Percentiles rank a stretch among this genome's conserved stretches.
Conservation (phyloP, 2,797 vertebrate genomes). For the Borostomias antarcticus region DNA sequence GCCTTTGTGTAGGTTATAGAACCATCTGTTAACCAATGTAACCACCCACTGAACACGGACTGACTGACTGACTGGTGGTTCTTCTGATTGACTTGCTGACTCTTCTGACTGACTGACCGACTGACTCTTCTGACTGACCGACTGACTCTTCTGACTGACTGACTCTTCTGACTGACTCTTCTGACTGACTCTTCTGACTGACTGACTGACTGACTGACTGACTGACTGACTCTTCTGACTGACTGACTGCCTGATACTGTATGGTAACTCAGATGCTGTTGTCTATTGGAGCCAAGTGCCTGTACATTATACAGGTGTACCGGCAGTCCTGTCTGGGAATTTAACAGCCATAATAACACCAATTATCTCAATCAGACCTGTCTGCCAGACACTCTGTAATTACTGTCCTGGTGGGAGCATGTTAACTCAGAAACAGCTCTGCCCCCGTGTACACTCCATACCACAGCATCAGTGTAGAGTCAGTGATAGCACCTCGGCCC, state of each 20-base stretch:
- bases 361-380: not conserved
- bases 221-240: too few species aligned
- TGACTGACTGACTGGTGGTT: not conserved
- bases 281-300: too few species aligned
- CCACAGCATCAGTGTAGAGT: too few species aligned
- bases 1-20: not conserved
- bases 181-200: not conserved
- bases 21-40: not conserved
- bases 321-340: not conserved
- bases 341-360: not conserved
- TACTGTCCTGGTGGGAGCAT: not conserved
- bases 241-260: not conserved
- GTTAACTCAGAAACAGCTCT: too few species aligned
- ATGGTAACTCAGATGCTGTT: too few species aligned
- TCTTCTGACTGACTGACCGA: too few species aligned
- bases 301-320: too few species aligned
- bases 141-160: not conserved
- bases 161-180: not conserved
- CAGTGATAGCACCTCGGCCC: too few species aligned
- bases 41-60: not conserved
- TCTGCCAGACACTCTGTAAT: not conserved
- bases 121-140: too few species aligned
- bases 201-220: too few species aligned
- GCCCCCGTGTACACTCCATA: too few species aligned
- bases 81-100: too few species aligned